phyloP scores from a whole-genome alignment of 1,140 invertebrate genomes.

The Drosophila ohnishii region DNA sequence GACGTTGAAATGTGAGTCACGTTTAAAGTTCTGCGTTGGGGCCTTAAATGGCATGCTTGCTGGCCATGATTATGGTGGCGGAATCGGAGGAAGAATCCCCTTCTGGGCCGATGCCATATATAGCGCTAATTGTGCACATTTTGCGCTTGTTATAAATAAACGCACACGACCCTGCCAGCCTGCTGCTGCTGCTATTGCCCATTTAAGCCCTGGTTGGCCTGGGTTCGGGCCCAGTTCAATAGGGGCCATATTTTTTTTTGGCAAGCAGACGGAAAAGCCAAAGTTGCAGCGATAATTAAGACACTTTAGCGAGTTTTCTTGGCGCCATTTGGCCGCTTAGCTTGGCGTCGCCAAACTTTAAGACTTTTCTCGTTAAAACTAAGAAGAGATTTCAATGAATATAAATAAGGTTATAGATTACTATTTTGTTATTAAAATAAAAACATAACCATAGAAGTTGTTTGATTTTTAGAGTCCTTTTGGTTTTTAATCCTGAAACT shows the following conservation, averaged over 20 bases:
- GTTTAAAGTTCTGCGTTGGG: conserved; percentile 66
- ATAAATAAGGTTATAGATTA: not conserved
- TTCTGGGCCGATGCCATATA: conserved; percentile 58
- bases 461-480: too few species aligned
- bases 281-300: conserved; percentile 48
- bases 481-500: not conserved
- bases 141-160: conserved; percentile 77
- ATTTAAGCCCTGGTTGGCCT: conserved; percentile 5
- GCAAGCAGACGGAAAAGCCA: conserved; percentile 16
- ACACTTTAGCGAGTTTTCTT: conserved; percentile 46
- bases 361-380: conserved; percentile 16
- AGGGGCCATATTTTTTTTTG: conserved; percentile 34
- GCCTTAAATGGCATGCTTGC: conserved; percentile 62
- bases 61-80: conserved; percentile 38
- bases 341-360: conserved; percentile 33
- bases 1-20: conserved; percentile 73
- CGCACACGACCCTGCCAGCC: conserved; percentile 47
- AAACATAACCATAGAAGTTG: not conserved
- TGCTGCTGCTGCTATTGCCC: conserved; percentile 16
- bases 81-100: conserved; percentile 13
- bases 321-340: conserved; percentile 30
- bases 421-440: not conserved
- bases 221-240: conserved; percentile 8
- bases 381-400: not conserved
- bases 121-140: conserved; percentile 77